These are phyloP conservation scores for Mus caroli DNA, from an alignment of 2,797 vertebrate species.

Conservation along the genomic window DNA sequence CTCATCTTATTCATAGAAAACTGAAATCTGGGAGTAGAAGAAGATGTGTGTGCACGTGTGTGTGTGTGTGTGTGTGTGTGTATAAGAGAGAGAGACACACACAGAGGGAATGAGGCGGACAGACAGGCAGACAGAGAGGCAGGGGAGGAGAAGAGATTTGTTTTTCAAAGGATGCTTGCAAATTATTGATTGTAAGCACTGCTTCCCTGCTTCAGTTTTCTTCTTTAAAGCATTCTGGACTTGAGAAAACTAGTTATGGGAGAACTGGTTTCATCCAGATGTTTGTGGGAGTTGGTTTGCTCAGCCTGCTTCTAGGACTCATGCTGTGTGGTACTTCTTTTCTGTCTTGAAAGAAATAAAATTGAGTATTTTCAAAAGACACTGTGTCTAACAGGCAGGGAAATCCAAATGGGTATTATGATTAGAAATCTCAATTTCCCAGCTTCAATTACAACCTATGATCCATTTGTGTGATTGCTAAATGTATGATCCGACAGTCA, in stretches of 20 bases:
- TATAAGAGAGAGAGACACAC: background rate
- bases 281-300: constrained; percentile 19
- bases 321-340: constrained; percentile 47
- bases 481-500: constrained; percentile 29
- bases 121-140: background rate
- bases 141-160: background rate
- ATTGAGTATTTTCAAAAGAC: constrained; percentile 61
- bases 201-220: constrained; percentile 16
- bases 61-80: background rate
- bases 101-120: accelerated
- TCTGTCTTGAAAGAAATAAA: constrained; percentile 64
- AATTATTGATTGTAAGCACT: constrained; percentile 28
- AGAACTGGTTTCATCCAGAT: background rate
- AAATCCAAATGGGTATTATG: constrained; percentile 58
- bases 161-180: constrained; percentile 57
- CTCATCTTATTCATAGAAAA: constrained; percentile 11
- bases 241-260: constrained; percentile 34
- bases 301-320: constrained; percentile 41
- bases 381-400: constrained; percentile 27
- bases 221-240: constrained; percentile 4
- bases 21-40: background rate
- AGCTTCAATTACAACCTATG: constrained; percentile 57
- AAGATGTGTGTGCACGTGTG: background rate
- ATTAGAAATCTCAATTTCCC: constrained; percentile 66
- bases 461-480: constrained; percentile 41